Percentiles rank a stretch among this genome's conserved stretches.
phyloP scores from a whole-genome alignment of 2,113 vertebrate genomes.

The Cynopterus brachyotis region DNA sequence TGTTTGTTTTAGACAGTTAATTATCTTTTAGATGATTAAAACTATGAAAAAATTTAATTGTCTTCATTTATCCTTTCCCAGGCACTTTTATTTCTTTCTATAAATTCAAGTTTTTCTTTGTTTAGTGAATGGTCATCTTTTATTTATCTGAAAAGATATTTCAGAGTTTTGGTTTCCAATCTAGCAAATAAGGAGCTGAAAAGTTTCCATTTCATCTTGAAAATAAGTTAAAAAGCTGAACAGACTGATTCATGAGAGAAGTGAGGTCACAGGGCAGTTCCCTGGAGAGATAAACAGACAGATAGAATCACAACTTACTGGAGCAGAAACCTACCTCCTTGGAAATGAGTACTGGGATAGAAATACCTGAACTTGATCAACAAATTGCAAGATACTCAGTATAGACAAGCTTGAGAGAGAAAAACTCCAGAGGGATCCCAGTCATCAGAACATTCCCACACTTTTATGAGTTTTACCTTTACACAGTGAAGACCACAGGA shows the following conservation, averaged over 20 bases:
- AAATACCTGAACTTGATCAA: background rate
- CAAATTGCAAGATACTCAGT: background rate
- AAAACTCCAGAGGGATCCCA: background rate
- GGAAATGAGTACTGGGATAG: background rate
- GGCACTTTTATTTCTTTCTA: slow-evolving; percentile 10
- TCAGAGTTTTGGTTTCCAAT: background rate
- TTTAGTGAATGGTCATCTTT: background rate
- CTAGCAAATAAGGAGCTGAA: background rate
- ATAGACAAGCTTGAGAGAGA: background rate
- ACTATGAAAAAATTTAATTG: background rate
- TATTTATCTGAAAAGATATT: slow-evolving; percentile 11
- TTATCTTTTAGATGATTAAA: background rate
- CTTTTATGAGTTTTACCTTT: background rate
- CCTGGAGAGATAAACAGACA: background rate
- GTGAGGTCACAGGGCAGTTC: background rate
- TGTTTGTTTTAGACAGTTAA: background rate
- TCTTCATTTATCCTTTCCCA: background rate
- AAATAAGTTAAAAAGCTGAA: background rate
- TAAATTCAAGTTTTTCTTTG: background rate
- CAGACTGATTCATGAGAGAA: background rate
- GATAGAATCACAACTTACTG: background rate
- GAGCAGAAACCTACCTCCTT: background rate
- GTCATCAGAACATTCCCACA: background rate
- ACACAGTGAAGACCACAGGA: background rate
- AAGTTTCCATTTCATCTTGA: background rate